These are phyloP conservation scores for Leptodactylus fallax DNA, from an alignment of 2,797 vertebrate species.

Conservation along the genomic window DNA sequence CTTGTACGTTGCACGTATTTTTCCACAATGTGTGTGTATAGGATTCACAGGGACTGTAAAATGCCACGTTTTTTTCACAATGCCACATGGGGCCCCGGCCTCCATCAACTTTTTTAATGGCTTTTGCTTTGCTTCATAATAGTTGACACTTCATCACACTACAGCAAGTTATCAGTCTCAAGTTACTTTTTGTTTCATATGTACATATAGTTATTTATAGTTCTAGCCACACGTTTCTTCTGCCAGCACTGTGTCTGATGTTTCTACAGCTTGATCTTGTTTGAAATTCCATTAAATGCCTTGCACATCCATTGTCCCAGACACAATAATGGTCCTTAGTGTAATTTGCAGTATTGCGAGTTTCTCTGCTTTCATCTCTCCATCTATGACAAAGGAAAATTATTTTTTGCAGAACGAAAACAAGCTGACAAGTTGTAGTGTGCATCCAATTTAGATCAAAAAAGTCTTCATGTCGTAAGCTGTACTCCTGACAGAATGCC, in stretches of 20 bases:
- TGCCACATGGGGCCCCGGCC: too few relatives aligned
- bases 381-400: conserved; percentile 21
- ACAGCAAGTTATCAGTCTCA: too few relatives aligned
- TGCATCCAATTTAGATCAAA: conserved; percentile 27
- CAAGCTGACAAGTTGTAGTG: conserved; percentile 5
- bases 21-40: too few relatives aligned
- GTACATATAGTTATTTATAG: neutral
- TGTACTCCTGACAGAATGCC: neutral
- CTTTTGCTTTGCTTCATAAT: too few relatives aligned
- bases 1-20: too few relatives aligned
- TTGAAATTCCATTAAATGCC: neutral
- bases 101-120: too few relatives aligned
- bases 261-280: neutral
- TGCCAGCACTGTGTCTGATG: neutral
- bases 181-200: too few relatives aligned
- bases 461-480: neutral
- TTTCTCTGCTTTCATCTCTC: conserved; percentile 13
- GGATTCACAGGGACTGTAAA: too few relatives aligned
- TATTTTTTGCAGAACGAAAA: conserved; percentile 18
- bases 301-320: conserved; percentile 7
- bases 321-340: conserved; percentile 4
- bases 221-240: neutral
- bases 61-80: too few relatives aligned
- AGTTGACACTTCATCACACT: too few relatives aligned
- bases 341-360: neutral